Conservation (phyloP, 2,888 invertebrate species). For the Heteromyza rotundicornis region DNA sequence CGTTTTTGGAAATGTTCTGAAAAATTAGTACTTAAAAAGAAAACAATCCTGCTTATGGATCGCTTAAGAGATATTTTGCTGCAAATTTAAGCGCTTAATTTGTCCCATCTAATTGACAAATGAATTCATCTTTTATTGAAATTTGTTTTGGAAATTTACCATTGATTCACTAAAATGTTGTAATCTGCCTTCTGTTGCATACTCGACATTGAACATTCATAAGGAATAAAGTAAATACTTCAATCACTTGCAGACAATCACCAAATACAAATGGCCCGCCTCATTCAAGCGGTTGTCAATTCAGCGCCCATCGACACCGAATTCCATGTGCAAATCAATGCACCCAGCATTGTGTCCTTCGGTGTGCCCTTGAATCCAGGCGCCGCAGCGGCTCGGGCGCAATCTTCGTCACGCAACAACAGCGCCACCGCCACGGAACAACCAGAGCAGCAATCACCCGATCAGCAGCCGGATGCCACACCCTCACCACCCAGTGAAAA, state of each 20-base stretch:
- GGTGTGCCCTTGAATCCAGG: conserved; percentile 55
- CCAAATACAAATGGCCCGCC: conserved; percentile 57
- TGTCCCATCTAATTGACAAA: too few species aligned
- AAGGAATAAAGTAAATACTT: too few species aligned
- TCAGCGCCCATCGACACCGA: conserved; percentile 58
- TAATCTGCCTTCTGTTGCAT: too few species aligned
- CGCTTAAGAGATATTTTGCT: too few species aligned
- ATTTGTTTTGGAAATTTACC: neutral
- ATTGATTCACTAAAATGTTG: neutral
- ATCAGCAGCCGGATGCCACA: conserved; percentile 22
- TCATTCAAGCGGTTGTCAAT: conserved; percentile 60
- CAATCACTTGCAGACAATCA: conserved; percentile 45
- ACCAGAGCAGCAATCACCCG: conserved; percentile 35
- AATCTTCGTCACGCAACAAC: conserved; percentile 20
- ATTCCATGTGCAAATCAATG: conserved; percentile 59
- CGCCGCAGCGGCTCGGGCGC: neutral
- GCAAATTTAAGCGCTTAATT: too few species aligned
- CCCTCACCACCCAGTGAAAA: conserved; percentile 9
- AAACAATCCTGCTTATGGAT: too few species aligned
- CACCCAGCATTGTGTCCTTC: conserved; percentile 56
- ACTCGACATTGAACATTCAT: too few species aligned
- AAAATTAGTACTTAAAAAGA: too few species aligned
- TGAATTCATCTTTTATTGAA: too few species aligned
- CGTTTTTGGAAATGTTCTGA: too few species aligned
- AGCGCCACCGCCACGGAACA: conserved; percentile 35